Conservation (phyloP, 1,140 invertebrate species). For the Drosophila kepulauana region DNA sequence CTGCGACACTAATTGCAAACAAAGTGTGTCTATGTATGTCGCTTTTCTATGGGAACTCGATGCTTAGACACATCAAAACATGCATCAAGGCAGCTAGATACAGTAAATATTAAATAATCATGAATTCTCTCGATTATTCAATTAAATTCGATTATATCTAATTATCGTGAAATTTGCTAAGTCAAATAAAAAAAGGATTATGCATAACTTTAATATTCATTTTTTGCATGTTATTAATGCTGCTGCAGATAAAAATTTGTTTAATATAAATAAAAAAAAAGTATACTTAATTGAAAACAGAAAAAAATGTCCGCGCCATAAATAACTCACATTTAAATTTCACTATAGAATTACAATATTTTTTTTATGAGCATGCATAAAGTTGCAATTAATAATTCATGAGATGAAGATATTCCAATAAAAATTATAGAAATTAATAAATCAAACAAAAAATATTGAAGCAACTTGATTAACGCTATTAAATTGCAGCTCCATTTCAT, state of each 20-base stretch:
- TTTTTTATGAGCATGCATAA: background rate
- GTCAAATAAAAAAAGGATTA: background rate
- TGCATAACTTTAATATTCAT: too few relatives aligned
- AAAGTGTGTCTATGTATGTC: conserved; percentile 48
- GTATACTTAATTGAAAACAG: too few relatives aligned
- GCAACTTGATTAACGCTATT: background rate
- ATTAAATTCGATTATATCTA: background rate
- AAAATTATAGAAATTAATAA: background rate
- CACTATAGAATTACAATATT: background rate
- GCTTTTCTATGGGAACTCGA: background rate
- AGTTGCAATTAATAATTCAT: background rate
- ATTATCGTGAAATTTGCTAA: background rate
- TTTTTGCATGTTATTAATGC: background rate
- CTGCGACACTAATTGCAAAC: conserved; percentile 81
- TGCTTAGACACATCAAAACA: conserved; percentile 23
- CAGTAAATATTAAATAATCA: conserved; percentile 13
- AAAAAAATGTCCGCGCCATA: background rate
- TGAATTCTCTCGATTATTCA: background rate
- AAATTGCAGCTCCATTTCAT: too few relatives aligned
- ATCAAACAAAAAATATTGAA: background rate
- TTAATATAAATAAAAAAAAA: too few relatives aligned
- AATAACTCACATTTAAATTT: background rate
- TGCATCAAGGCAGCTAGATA: conserved; percentile 4
- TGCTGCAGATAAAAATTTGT: background rate
- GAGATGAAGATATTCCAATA: background rate